These are phyloP conservation scores for Sapayoa aenigma DNA, from an alignment of 2,113 vertebrate species.

Conservation along the genomic window DNA sequence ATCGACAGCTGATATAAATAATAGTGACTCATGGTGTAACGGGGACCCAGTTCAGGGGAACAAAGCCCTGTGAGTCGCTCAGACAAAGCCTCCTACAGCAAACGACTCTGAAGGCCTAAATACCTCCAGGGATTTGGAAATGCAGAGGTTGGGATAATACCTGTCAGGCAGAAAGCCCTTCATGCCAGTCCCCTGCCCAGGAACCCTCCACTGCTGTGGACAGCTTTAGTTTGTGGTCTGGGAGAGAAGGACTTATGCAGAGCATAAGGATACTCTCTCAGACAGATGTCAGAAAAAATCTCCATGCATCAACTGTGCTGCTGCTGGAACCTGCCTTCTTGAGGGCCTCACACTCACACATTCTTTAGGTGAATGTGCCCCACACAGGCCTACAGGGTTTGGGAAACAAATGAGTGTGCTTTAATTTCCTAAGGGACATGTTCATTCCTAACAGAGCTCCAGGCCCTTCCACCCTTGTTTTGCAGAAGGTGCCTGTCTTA, in stretches of 20 bases:
- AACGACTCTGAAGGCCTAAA: neutral
- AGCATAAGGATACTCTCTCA: neutral
- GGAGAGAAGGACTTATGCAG: neutral
- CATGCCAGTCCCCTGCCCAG: neutral
- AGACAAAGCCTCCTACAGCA: slow-evolving; percentile 26
- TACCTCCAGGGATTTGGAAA: neutral
- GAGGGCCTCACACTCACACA: neutral
- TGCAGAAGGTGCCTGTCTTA: neutral
- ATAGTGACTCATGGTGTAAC: slow-evolving; percentile 20
- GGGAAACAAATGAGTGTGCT: neutral
- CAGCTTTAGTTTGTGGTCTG: neutral
- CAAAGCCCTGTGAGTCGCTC: neutral
- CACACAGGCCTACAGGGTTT: neutral
- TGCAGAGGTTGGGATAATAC: neutral
- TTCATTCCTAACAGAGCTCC: neutral
- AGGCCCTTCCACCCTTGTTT: neutral
- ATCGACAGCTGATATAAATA: slow-evolving; percentile 40
- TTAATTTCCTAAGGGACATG: neutral
- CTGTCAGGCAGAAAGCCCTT: neutral
- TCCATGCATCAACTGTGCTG: neutral
- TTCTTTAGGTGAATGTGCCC: neutral
- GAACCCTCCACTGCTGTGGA: neutral
- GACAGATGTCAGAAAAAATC: slow-evolving; percentile 1
- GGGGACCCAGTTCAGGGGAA: slow-evolving; percentile 3
- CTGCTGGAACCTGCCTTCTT: neutral